Base-by-base conservation (phyloP, 2,888 invertebrate species). In the Lithophane semibrunnea region DNA sequence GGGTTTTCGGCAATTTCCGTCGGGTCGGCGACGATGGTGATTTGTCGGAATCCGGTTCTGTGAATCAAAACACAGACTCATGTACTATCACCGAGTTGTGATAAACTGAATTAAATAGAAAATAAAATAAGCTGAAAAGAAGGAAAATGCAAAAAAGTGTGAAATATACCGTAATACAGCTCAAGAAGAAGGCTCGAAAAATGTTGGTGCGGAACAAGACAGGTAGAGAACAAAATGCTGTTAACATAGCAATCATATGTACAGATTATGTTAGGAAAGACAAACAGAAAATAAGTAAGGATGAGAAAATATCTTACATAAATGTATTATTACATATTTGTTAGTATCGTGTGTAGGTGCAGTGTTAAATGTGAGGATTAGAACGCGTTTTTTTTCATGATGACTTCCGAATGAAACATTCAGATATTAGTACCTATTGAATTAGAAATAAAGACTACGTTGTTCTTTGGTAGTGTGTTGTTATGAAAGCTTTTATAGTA, bases 1-100 rank as follows among this genome's bases (percentile, higher is more conserved):
- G 99, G 97, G 99, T 99, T 98, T 99, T 99, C 96, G 99, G 99
- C 97, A 99, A 97, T 98, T 99, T 99, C 97, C 99, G 98, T 97
- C 99, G 97, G 89, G 99, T 98, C 92, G 99, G 98, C 93, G 98
- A 98, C 89, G 98, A 98, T 93, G 98, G 98, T 92, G 98, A 97
- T 97, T 98, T 98, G 96, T 98, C 98, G 93, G 97, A 97, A 94
- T 98, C 98, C 90, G 98, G 97, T 97, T 98, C 98, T 98, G 98
- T 91, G 95, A 94, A 96, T 91, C 93, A 94, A 95, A 95, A 95
- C 85, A 94, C 82, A 93, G 88, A 91, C 92, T 92, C 88, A 91
- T 93, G 92, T 92, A 91, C 92, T 84, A 76, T 86, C 79, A 78
- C 85, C 88, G 85, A 85, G 81, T 79, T 84, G 75, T 82, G 79